These are phyloP conservation scores for Zelostemma sp. DNA, from an alignment of 1,140 invertebrate species.

Conservation along the genomic window DNA sequence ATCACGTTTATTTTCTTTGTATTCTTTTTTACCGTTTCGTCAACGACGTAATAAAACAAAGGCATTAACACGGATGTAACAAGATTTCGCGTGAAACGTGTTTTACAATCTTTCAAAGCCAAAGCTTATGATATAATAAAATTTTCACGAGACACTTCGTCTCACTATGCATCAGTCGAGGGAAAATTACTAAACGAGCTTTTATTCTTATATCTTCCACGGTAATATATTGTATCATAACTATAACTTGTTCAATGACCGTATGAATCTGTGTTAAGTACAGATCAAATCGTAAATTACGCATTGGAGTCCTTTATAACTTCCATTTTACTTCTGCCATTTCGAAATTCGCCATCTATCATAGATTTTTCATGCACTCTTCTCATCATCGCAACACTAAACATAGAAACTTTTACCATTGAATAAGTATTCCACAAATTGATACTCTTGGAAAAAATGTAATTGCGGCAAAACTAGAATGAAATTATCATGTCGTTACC, in stretches of 20 bases:
- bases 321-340: no score
- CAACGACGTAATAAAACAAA: slow-evolving; percentile 19
- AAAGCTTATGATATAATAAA: slow-evolving; percentile 38
- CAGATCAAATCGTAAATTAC: no score
- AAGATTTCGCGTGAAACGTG: background rate
- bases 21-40: background rate
- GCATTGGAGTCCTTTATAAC: no score
- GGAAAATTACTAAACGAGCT: slow-evolving; percentile 16
- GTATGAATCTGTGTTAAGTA: background rate
- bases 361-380: no score
- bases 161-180: slow-evolving; percentile 4
- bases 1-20: background rate
- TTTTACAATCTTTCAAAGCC: slow-evolving; percentile 21
- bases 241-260: slow-evolving; percentile 11
- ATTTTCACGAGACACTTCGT: slow-evolving; percentile 37
- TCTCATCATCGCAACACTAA: no score
- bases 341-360: no score
- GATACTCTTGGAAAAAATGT: no score
- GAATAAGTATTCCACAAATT: no score
- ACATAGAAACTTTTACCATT: no score
- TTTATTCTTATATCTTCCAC: slow-evolving; percentile 14
- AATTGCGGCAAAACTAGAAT: no score
- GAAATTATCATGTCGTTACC: no score
- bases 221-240: slow-evolving; percentile 10
- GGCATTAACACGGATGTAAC: slow-evolving; percentile 27